Conservation (phyloP, 2,888 invertebrate species). For the Dryobotodes eremita region DNA sequence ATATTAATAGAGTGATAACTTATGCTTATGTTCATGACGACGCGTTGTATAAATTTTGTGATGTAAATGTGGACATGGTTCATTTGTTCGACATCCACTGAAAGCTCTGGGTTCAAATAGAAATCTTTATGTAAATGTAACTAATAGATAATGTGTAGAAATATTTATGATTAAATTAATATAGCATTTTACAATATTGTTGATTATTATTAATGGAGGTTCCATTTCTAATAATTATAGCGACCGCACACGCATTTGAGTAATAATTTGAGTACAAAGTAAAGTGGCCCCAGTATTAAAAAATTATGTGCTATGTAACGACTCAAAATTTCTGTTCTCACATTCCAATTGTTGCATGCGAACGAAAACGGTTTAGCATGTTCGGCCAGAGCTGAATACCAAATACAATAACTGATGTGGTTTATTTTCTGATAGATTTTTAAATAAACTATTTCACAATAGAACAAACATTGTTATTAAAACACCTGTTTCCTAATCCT, state of each 20-base stretch:
- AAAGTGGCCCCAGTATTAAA: constrained; percentile 70
- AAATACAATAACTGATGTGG: constrained; percentile 84
- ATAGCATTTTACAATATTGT: constrained; percentile 80
- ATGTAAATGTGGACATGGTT: constrained; percentile 76
- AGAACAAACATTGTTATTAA: constrained; percentile 65
- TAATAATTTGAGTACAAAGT: constrained; percentile 76
- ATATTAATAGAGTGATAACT: constrained; percentile 81
- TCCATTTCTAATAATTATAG: constrained; percentile 71
- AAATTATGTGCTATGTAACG: constrained; percentile 66
- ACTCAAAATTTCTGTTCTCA: constrained; percentile 76
- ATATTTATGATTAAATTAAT: constrained; percentile 86
- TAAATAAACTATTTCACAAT: constrained; percentile 83
- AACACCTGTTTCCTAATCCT: constrained; percentile 54
- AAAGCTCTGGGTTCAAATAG: constrained; percentile 78
- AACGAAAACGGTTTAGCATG: constrained; percentile 72
- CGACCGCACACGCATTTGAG: constrained; percentile 71
- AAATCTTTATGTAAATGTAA: constrained; percentile 77
- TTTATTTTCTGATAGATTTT: constrained; percentile 84
- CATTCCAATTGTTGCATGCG: constrained; percentile 84
- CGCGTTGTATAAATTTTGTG: constrained; percentile 75
- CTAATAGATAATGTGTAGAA: constrained; percentile 79
- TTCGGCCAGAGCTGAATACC: constrained; percentile 86
- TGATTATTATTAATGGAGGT: constrained; percentile 77
- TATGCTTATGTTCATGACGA: constrained; percentile 50
- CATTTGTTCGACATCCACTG: constrained; percentile 73